A percentile compares a stretch with the other conserved stretches of the same genome.
Evolutionary conservation across 2,888 invertebrate genomes (phyloP).

Genomic region (Oscheius sp.): DNA sequence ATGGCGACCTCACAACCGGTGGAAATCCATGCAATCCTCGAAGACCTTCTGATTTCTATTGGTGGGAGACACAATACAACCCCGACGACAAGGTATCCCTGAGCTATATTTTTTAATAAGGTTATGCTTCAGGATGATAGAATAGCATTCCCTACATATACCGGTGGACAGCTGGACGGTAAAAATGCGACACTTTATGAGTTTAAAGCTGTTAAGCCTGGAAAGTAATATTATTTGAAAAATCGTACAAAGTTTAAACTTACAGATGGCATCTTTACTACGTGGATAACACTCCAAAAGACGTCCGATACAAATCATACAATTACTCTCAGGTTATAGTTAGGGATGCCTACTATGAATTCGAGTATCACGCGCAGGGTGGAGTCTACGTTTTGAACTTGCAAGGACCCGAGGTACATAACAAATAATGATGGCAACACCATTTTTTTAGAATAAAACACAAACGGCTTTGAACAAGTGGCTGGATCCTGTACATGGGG

Average conservation of each 20-base stretch:
- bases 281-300: conserved; percentile 57
- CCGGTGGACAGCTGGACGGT: background rate
- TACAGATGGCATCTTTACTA: conserved; percentile 65
- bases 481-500: background rate
- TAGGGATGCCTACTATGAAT: conserved; percentile 19
- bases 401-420: conserved; percentile 42
- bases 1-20: conserved; percentile 22
- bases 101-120: background rate
- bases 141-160: background rate
- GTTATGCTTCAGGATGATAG: background rate
- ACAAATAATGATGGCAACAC: too few relatives aligned
- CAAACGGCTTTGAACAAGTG: background rate
- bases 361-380: conserved; percentile 57
- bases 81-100: conserved; percentile 16
- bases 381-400: conserved; percentile 62
- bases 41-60: conserved; percentile 66
- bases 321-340: conserved; percentile 42
- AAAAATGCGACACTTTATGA: conserved; percentile 39
- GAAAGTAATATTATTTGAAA: conserved; percentile 47
- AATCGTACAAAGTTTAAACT: background rate
- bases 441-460: background rate
- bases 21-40: conserved; percentile 59
- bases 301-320: conserved; percentile 52
- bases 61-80: conserved; percentile 58
- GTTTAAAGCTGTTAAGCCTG: conserved; percentile 65